Percentiles rank a stretch among this genome's conserved stretches.
phyloP scores from a whole-genome alignment of 1,140 invertebrate species.

The Drosophila ercepeae region DNA sequence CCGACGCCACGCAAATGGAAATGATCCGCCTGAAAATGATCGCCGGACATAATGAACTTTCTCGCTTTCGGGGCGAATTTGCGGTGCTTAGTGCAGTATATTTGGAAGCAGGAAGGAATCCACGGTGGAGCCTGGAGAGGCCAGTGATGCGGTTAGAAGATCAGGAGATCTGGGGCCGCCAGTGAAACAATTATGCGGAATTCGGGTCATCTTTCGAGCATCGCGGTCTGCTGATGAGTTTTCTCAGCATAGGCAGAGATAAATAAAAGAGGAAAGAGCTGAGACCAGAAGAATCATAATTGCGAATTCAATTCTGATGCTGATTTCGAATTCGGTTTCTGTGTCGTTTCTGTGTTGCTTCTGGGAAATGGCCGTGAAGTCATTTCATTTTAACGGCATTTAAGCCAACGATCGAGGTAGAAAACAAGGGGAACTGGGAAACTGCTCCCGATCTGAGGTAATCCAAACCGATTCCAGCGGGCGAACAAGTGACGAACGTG shows the following conservation, averaged over 20 bases:
- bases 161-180: slow-evolving; percentile 28
- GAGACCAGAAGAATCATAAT: slow-evolving; percentile 41
- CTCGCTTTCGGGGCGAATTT: slow-evolving; percentile 69
- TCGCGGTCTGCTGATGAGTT: slow-evolving; percentile 50
- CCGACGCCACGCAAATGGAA: slow-evolving; percentile 72
- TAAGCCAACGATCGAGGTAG: slow-evolving; percentile 12
- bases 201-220: slow-evolving; percentile 65
- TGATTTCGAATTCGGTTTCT: slow-evolving; percentile 53
- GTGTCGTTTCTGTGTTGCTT: slow-evolving; percentile 24
- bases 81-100: slow-evolving; percentile 45
- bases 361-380: slow-evolving; percentile 36
- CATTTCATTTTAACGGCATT: slow-evolving; percentile 59
- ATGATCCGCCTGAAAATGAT: slow-evolving; percentile 50
- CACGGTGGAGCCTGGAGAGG: slow-evolving; percentile 4
- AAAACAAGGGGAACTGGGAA: not conserved
- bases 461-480: slow-evolving; percentile 10
- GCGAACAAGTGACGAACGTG: slow-evolving; percentile 47
- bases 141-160: slow-evolving; percentile 21
- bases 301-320: slow-evolving; percentile 60
- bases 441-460: slow-evolving; percentile 29
- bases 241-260: slow-evolving; percentile 39
- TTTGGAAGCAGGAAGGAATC: slow-evolving; percentile 21
- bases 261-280: slow-evolving; percentile 19
- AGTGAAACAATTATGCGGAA: slow-evolving; percentile 70
- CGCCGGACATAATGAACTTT: slow-evolving; percentile 72